phyloP scores from a whole-genome alignment of 2,113 vertebrate species.

The Xenus cinereus region DNA sequence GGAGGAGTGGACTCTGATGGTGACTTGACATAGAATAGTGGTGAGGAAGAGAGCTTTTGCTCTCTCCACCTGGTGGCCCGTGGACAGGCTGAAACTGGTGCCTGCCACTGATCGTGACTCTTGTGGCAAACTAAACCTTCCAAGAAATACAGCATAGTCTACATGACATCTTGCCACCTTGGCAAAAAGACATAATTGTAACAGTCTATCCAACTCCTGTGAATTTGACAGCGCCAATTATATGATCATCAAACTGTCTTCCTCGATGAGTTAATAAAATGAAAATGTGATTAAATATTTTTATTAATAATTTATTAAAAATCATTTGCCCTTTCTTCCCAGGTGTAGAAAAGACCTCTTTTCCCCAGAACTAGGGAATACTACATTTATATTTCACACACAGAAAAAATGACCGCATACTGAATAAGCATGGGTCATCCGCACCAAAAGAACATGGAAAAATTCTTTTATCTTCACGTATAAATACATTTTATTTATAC shows the following conservation, averaged over 20 bases:
- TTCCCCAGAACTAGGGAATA: neutral
- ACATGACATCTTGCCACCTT: neutral
- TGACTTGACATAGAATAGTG: neutral
- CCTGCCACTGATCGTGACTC: neutral
- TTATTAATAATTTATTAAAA: no score
- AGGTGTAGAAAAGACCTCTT: neutral
- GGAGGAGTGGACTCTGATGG: neutral
- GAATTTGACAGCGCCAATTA: neutral
- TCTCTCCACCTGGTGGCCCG: neutral
- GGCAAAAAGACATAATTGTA: neutral
- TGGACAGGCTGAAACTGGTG: neutral
- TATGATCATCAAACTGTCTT: rapidly evolving
- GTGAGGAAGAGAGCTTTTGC: neutral
- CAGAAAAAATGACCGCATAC: neutral
- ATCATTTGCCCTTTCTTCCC: neutral
- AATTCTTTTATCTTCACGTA: constrained; percentile 24
- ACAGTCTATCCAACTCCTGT: neutral
- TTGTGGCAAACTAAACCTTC: neutral
- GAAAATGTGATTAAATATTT: neutral
- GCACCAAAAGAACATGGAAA: neutral
- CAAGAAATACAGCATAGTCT: rapidly evolving
- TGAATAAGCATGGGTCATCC: neutral
- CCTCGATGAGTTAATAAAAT: neutral
- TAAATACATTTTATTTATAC: constrained; percentile 60
- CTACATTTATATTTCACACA: neutral